Evolutionary conservation across 2,113 vertebrate genomes (phyloP).

Genomic region (Dendropsophus ebraccatus): DNA sequence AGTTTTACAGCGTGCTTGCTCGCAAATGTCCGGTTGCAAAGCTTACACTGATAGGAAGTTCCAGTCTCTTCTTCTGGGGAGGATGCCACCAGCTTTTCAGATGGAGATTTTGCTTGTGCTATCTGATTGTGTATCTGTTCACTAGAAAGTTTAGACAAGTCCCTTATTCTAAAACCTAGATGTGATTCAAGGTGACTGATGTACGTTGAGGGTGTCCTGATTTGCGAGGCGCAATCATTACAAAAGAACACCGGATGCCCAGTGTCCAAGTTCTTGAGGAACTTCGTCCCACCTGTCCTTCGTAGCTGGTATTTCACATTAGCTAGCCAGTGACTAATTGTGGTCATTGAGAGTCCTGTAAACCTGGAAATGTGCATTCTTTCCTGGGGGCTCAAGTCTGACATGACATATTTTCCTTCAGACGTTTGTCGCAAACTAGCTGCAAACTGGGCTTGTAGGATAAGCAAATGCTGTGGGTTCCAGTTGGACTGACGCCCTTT

Average conservation of each 20-base stretch:
- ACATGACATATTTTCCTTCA: constrained; percentile 96
- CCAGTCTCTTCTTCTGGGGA: constrained; percentile 89
- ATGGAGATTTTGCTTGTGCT: constrained; percentile 90
- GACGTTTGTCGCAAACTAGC: constrained; percentile 94
- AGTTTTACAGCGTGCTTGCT: constrained; percentile 99
- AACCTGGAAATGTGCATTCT: constrained; percentile 98
- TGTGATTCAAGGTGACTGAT: constrained; percentile 98
- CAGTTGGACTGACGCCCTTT: constrained; percentile 99
- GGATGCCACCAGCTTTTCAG: constrained; percentile 91
- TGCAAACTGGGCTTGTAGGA: constrained; percentile 97
- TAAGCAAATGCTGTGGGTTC: constrained; percentile 98
- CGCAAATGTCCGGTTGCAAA: constrained; percentile 98
- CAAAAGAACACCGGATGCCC: constrained; percentile 99
- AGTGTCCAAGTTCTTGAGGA: constrained; percentile 98
- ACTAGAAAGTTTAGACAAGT: constrained; percentile 93
- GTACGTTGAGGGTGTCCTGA: constrained; percentile 97
- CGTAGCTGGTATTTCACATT: constrained; percentile 99
- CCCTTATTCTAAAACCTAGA: constrained; percentile 94
- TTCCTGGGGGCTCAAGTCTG: constrained; percentile 98
- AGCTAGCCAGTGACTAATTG: constrained; percentile 98
- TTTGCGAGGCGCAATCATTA: constrained; percentile 97
- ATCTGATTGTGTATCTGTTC: constrained; percentile 93
- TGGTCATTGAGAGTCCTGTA: constrained; percentile 98
- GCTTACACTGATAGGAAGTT: constrained; percentile 93
- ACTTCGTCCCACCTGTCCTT: constrained; percentile 98